These are phyloP conservation scores for Synchiropus splendidus DNA, from an alignment of 2,113 vertebrate genomes.

Conservation along the genomic window DNA sequence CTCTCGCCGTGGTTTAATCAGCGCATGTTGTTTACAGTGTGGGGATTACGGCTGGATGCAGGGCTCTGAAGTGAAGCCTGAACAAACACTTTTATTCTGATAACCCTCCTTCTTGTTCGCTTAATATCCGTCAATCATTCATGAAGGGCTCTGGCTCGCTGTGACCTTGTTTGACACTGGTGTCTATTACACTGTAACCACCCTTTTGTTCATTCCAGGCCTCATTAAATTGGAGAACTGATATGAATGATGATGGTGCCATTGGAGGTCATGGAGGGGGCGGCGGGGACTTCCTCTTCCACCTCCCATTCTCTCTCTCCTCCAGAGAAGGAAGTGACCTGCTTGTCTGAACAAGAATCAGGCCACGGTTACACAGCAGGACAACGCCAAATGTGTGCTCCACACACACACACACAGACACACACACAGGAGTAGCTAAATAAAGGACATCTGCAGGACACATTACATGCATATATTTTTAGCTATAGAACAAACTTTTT, in stretches of 20 bases:
- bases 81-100: neutral
- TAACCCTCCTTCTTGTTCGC: neutral
- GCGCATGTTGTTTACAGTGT: constrained; percentile 1
- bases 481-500: too few relatives aligned
- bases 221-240: constrained; percentile 54
- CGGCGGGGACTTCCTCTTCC: constrained; percentile 31
- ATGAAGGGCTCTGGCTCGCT: constrained; percentile 50
- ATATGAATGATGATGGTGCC: constrained; percentile 35
- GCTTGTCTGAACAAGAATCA: constrained; percentile 60
- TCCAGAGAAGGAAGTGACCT: constrained; percentile 63
- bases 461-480: too few relatives aligned
- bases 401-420: constrained; percentile 8
- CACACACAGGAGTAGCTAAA: neutral
- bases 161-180: constrained; percentile 45
- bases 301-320: constrained; percentile 43
- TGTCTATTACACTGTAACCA: constrained; percentile 41
- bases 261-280: constrained; percentile 1
- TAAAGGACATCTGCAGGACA: too few relatives aligned
- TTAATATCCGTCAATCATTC: constrained; percentile 12
- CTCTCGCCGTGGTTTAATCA: constrained; percentile 14
- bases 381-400: constrained; percentile 32
- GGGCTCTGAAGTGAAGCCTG: neutral
- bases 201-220: constrained; percentile 45
- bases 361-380: constrained; percentile 52
- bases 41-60: neutral